Conservation (phyloP, 2,797 vertebrate genomes). For the Malurus splendens region DNA sequence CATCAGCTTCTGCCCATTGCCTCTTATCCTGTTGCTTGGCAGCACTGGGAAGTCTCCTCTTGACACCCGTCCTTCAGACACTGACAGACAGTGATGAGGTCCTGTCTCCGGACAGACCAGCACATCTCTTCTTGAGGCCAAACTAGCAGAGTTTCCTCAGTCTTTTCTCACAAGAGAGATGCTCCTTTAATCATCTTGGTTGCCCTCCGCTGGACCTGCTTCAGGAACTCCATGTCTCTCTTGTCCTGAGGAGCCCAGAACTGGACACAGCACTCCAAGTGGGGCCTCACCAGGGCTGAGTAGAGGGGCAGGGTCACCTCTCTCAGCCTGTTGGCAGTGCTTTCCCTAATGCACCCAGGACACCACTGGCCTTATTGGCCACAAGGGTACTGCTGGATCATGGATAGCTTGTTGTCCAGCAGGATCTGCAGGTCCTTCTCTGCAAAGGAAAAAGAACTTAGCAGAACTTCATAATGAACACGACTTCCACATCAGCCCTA, state of each 20-base stretch:
- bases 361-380: not conserved
- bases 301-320: not conserved
- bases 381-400: not conserved
- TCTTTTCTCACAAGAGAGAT: not conserved
- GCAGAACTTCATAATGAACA: not conserved
- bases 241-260: not conserved
- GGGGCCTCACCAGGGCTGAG: not conserved
- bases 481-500: not conserved
- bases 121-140: rapidly evolving
- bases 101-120: not conserved
- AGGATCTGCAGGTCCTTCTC: not conserved
- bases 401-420: not conserved
- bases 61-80: not conserved
- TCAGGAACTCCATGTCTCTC: not conserved
- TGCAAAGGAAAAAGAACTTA: not conserved
- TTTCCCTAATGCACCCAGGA: not conserved
- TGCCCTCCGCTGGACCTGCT: rapidly evolving
- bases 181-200: not conserved
- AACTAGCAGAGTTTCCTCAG: not conserved
- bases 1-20: not conserved
- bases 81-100: not conserved
- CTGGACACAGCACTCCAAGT: not conserved
- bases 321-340: rapidly evolving
- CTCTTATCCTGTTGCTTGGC: not conserved
- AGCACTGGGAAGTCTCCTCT: not conserved